These are phyloP conservation scores for Ichneumoninae sp. DNA, from an alignment of 2,888 invertebrate species.

Conservation along the genomic window DNA sequence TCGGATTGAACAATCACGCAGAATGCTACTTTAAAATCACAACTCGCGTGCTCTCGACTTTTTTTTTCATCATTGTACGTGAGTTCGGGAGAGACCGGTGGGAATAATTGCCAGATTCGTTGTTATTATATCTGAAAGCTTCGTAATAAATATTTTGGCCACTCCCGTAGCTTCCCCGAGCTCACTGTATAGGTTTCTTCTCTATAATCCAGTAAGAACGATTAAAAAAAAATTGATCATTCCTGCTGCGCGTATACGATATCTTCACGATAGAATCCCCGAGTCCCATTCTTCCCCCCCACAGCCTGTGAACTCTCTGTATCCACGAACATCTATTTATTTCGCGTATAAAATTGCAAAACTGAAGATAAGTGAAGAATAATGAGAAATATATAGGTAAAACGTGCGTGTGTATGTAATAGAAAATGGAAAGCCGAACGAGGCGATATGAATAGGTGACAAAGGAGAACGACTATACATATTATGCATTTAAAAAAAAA, in stretches of 20 bases:
- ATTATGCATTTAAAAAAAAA: slow-evolving; percentile 47
- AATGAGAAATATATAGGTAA: slow-evolving; percentile 6
- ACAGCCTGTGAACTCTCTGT: slow-evolving; percentile 16
- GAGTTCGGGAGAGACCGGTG: not conserved
- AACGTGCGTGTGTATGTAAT: slow-evolving; percentile 43
- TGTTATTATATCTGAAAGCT: slow-evolving; percentile 1
- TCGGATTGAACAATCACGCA: slow-evolving; percentile 42
- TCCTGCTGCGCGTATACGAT: slow-evolving; percentile 64
- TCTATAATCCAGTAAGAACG: slow-evolving; percentile 17
- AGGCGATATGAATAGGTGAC: slow-evolving; percentile 39
- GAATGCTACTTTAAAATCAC: slow-evolving; percentile 49
- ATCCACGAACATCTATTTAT: slow-evolving; percentile 18
- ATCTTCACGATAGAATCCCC: slow-evolving; percentile 46
- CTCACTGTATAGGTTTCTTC: slow-evolving; percentile 16
- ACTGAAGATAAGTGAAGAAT: slow-evolving; percentile 26
- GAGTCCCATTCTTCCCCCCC: not conserved
- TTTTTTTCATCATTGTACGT: not conserved
- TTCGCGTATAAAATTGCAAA: slow-evolving; percentile 51
- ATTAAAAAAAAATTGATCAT: slow-evolving; percentile 31
- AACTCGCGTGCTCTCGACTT: slow-evolving; percentile 53
- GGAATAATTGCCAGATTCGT: not conserved
- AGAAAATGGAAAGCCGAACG: slow-evolving; percentile 29
- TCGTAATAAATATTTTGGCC: slow-evolving; percentile 17
- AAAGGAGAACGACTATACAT: slow-evolving; percentile 52
- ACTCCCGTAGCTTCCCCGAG: slow-evolving; percentile 14